Conservation (phyloP, 2,797 vertebrate genomes). For the Catamblyrhynchus diadema region DNA sequence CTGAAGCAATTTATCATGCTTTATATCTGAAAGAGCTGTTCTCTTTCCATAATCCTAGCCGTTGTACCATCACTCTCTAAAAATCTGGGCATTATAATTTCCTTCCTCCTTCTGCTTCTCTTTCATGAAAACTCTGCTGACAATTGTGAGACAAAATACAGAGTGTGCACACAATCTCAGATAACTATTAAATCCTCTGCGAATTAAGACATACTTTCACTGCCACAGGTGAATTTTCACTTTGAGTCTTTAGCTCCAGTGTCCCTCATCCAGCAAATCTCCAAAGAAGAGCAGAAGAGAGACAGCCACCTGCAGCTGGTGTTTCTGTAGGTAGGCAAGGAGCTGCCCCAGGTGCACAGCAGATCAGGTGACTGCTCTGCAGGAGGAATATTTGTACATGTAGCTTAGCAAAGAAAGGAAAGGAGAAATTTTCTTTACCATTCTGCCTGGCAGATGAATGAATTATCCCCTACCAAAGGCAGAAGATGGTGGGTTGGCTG, state of each 20-base stretch:
- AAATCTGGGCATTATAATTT: background rate
- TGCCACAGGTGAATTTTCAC: background rate
- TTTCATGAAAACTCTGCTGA: background rate
- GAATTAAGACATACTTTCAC: background rate
- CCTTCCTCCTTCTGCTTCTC: background rate
- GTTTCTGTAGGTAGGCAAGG: background rate
- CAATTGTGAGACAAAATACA: background rate
- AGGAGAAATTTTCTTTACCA: background rate
- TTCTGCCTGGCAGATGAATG: background rate
- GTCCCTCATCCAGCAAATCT: background rate
- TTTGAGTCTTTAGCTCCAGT: background rate
- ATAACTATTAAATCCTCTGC: background rate
- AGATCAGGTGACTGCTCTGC: background rate
- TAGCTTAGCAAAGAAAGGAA: background rate
- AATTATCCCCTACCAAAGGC: background rate
- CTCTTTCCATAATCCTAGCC: background rate
- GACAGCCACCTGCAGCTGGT: background rate
- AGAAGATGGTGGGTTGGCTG: background rate
- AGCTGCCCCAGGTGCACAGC: background rate
- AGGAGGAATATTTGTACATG: background rate
- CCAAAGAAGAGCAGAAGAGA: background rate
- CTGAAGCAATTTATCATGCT: background rate
- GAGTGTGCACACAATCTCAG: background rate
- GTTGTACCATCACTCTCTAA: background rate
- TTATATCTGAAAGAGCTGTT: background rate